These are phyloP conservation scores for Ruditapes philippinarum DNA, from an alignment of 1,140 invertebrate genomes.

Conservation along the genomic window DNA sequence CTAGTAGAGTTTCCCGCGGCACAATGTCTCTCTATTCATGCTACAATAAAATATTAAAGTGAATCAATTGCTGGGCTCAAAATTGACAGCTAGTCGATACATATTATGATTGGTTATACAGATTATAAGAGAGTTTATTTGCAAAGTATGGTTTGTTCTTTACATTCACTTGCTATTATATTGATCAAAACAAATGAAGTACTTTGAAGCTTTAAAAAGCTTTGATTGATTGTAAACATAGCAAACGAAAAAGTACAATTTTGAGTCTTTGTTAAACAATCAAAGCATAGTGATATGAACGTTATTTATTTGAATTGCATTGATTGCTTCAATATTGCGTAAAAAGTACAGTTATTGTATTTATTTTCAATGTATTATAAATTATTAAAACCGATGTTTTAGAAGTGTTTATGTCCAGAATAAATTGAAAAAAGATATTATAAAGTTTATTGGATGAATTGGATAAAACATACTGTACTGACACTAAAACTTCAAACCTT, in stretches of 20 bases:
- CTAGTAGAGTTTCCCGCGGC: slow-evolving; percentile 23
- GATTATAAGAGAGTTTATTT: not conserved
- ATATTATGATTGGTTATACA: slow-evolving; percentile 23
- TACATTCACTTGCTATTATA: not conserved
- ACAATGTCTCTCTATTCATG: slow-evolving; percentile 5
- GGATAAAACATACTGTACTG: too few relatives aligned
- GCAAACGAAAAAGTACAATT: not conserved
- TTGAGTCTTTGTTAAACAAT: not conserved
- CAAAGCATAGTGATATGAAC: too few relatives aligned
- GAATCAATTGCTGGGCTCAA: slow-evolving; percentile 47
- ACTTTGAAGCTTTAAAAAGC: not conserved
- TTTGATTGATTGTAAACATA: too few relatives aligned
- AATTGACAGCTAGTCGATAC: slow-evolving; percentile 47
- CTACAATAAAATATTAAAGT: slow-evolving; percentile 46
- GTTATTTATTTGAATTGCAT: too few relatives aligned
- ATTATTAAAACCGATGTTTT: too few relatives aligned
- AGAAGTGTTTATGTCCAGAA: too few relatives aligned
- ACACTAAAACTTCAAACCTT: too few relatives aligned
- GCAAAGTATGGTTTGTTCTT: not conserved
- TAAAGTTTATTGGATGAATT: too few relatives aligned
- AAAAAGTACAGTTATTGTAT: too few relatives aligned
- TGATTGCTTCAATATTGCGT: too few relatives aligned
- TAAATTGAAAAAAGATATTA: too few relatives aligned
- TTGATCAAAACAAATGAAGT: not conserved
- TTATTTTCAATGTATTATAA: too few relatives aligned